Evolutionary conservation across 2,888 invertebrate genomes (phyloP), one percentile per base, ranked within the genome.

Genomic region (Meloe dianella): DNA sequence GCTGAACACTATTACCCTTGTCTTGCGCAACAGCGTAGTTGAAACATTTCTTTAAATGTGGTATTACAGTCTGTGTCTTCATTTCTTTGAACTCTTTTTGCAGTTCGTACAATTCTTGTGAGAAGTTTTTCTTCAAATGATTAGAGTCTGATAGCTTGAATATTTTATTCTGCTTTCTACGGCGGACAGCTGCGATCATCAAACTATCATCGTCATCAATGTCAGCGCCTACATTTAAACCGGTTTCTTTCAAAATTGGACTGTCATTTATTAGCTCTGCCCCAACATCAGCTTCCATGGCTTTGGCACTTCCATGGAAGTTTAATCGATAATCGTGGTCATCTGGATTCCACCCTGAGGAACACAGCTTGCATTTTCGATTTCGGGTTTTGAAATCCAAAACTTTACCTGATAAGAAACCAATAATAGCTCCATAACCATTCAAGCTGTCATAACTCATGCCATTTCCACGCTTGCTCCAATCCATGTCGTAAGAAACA

Each of bases 321-420:
- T 78, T 78, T 57, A 66, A 27, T 7, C 78, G 65, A 51, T 77
- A 78, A 58, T 78, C 76, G 61, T 78, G 78, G 38, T 75, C 68
- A 0, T 54, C 30, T 70, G 71, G 71, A 0, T 41, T 8, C 38
- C 70, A 66, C 8, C 73, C 72, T 1, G 41, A 8, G 59, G 73
- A 72, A 62, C 77, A n/a, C n/a, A n/a, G n/a, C n/a, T n/a, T n/a
- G n/a, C n/a, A n/a, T n/a, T n/a, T n/a, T n/a, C n/a, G n/a, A n/a
- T n/a, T n/a, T n/a, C n/a, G n/a, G n/a, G n/a, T n/a, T n/a, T n/a
- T n/a, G n/a, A n/a, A n/a, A n/a, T n/a, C n/a, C n/a, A n/a, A n/a
- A n/a, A n/a, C n/a, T n/a, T n/a, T n/a, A n/a, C n/a, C n/a, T n/a
- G n/a, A n/a, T n/a, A n/a, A n/a, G n/a, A n/a, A n/a, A n/a, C n/a